phyloP scores from a whole-genome alignment of 2,797 vertebrate genomes.

The Ispidina lecontei region DNA sequence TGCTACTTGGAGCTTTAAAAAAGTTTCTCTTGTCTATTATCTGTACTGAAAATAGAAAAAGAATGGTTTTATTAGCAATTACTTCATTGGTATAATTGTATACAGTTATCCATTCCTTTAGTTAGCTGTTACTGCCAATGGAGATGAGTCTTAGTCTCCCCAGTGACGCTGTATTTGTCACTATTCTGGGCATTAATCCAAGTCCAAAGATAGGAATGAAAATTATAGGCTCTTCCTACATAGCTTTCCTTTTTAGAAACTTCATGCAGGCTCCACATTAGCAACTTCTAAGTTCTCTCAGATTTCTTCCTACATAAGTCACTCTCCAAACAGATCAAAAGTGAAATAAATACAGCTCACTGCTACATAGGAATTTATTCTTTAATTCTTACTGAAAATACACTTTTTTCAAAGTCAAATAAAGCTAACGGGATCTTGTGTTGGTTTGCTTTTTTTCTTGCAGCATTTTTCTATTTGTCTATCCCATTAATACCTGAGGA shows the following conservation, averaged over 20 bases:
- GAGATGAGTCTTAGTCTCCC: conserved; percentile 71
- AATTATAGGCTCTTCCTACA: conserved; percentile 84
- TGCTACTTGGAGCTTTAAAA: not conserved
- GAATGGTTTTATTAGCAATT: conserved; percentile 4
- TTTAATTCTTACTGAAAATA: conserved; percentile 10
- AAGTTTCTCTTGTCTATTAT: not conserved
- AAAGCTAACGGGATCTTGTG: not conserved
- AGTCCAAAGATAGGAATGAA: conserved; percentile 80
- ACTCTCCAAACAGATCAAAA: conserved; percentile 56
- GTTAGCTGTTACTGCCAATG: conserved; percentile 47
- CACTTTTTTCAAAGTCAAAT: conserved; percentile 1
- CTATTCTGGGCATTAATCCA: conserved; percentile 81
- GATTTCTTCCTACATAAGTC: conserved; percentile 66
- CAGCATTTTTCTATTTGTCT: not conserved
- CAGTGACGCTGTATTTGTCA: conserved; percentile 68
- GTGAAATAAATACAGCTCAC: conserved; percentile 52
- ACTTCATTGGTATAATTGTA: conserved; percentile 24
- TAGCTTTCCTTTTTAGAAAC: conserved; percentile 77
- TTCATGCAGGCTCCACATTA: conserved; percentile 71
- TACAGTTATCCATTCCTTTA: conserved; percentile 52
- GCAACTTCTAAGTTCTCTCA: conserved; percentile 68
- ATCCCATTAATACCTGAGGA: not conserved
- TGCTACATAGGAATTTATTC: conserved; percentile 12
- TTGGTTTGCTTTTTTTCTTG: not conserved
- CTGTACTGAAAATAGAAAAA: not conserved